Evolutionary conservation across 2,797 vertebrate species (phyloP).

Genomic region (Cichlasoma orientale): DNA sequence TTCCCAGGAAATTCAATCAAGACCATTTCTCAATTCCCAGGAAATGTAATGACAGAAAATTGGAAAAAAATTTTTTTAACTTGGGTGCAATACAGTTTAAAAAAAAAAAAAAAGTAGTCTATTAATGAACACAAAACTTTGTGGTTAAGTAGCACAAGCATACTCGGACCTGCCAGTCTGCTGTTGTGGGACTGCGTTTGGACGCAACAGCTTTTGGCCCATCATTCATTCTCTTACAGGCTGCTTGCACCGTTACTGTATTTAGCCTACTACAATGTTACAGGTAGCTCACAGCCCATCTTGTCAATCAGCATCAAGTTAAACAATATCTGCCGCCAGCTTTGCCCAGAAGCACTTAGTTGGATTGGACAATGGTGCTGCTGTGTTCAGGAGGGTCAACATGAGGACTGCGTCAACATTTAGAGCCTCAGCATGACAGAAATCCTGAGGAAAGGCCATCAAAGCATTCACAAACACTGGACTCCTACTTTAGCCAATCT

Average conservation of each 20-base stretch:
- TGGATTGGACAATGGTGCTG: not conserved
- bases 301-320: not conserved
- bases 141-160: not conserved
- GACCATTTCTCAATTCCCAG: not conserved
- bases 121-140: no score
- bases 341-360: not conserved
- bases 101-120: no score
- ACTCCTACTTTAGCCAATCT: not conserved
- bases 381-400: accelerated
- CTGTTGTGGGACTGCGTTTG: not conserved
- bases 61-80: no score
- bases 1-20: not conserved
- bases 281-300: not conserved
- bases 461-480: not conserved
- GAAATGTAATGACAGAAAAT: not conserved
- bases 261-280: not conserved
- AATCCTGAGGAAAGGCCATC: not conserved
- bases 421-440: not conserved
- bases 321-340: not conserved
- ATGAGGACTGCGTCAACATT: no score
- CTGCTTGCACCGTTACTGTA: not conserved
- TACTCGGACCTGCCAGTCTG: not conserved
- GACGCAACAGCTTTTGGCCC: not conserved
- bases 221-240: not conserved
- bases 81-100: no score